Conservation (phyloP, 2,797 vertebrate species). For the Danio choprae region DNA sequence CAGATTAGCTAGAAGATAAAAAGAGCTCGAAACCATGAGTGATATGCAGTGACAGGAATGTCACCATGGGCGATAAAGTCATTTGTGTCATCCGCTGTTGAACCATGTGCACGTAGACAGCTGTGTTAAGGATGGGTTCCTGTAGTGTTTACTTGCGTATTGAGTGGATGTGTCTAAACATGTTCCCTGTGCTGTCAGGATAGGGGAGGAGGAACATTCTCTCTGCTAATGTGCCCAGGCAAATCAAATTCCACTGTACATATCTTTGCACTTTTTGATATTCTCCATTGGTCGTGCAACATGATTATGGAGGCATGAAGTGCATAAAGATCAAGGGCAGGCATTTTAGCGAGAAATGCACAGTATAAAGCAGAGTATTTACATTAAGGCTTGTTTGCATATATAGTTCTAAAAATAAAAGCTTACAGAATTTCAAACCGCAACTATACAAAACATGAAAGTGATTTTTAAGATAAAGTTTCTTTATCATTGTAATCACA, state of each 20-base stretch:
- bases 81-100: not conserved
- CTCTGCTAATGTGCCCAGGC: constrained; percentile 61
- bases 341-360: not conserved
- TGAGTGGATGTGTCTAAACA: constrained; percentile 62
- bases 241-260: constrained; percentile 65
- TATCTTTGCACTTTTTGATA: not conserved
- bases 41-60: not conserved
- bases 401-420: no score
- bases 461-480: no score
- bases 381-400: no score
- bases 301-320: constrained; percentile 1
- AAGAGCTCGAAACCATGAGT: not conserved
- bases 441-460: no score
- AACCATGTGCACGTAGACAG: not conserved
- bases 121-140: constrained; percentile 10
- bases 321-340: not conserved
- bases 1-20: constrained; percentile 1
- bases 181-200: constrained; percentile 36
- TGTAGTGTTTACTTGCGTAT: constrained; percentile 19
- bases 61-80: not conserved
- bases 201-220: constrained; percentile 35
- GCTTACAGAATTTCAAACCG: no score
- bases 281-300: not conserved
- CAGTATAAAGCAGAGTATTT: not conserved
- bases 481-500: no score